phyloP scores from a whole-genome alignment of 2,797 vertebrate species.

The Cryptoblepharus egeriae region DNA sequence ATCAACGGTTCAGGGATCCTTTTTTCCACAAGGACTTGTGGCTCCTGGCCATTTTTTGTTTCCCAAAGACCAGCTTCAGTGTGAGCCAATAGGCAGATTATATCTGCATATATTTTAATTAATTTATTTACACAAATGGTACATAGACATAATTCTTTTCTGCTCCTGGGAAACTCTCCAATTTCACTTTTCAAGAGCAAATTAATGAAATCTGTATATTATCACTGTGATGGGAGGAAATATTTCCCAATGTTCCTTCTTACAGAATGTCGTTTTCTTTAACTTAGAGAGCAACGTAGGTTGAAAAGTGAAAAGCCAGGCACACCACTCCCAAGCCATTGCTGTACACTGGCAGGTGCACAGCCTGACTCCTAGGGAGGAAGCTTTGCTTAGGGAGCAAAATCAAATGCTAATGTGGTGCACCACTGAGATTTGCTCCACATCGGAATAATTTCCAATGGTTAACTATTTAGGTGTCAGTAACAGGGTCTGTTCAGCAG shows the following conservation, averaged over 20 bases:
- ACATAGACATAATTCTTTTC: background rate
- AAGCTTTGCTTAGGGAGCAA: background rate
- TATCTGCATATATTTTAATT: no score
- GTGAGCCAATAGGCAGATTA: background rate
- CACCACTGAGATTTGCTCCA: slow-evolving; percentile 26
- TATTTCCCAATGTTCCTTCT: background rate
- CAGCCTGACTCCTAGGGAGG: background rate
- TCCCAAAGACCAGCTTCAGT: background rate
- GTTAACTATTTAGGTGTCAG: slow-evolving; percentile 5
- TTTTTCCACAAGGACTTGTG: background rate
- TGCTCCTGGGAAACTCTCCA: no score
- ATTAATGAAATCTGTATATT: background rate
- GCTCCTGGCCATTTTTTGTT: background rate
- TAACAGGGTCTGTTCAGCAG: background rate
- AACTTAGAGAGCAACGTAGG: background rate
- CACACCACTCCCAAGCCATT: background rate
- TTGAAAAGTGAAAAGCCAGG: background rate
- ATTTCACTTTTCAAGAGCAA: background rate
- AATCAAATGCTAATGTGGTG: slow-evolving; percentile 13
- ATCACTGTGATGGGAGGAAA: background rate
- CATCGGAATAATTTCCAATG: slow-evolving; percentile 9
- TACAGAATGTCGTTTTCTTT: background rate
- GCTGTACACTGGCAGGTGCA: slow-evolving; percentile 6
- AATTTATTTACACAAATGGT: background rate
- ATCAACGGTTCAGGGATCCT: background rate